Evolutionary conservation across 1,140 invertebrate genomes (phyloP), one percentile per base, ranked within the genome.

Genomic region (Hormaphis cornu): DNA sequence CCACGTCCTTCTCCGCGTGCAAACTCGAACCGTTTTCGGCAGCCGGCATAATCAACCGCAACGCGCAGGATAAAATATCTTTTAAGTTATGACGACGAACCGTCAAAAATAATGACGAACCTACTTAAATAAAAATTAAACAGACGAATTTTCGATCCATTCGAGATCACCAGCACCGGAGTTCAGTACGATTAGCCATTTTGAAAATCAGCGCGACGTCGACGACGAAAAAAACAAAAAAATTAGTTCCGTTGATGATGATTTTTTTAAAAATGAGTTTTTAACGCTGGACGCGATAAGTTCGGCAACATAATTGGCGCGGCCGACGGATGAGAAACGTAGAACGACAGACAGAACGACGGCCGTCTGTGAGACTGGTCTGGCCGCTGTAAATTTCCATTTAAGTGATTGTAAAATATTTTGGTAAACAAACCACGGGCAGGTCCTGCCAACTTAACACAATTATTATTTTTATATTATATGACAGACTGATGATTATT

Each of bases 21-120:
- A 58, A 24, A 48, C 70, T 73, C 14, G 72, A 72, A 16, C 66
- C 69, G 35, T 59, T 63, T 70, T 75, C 74, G 14, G 69, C 69
- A 22, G 73, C 71, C 28, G 73, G 73, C 74, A 75, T 74, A 59
- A 63, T 70, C 52, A 28, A 48, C n/a, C n/a, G n/a, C n/a, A n/a
- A n/a, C n/a, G n/a, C n/a, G n/a, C n/a, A n/a, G 30, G 5, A 33
- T 30, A 52, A 14, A 30, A 1, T 53, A 33, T 18, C 8, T 0
- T 54, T 20, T 1, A n/a, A n/a, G n/a, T n/a, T n/a, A n/a, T n/a
- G n/a, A n/a, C n/a, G n/a, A 54, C 1, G 5, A 35, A 20, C 9
- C 7, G 18, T 6, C 10, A 14, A 35, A 35, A 54, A 54, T 14
- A 20, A 22, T 35, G 18, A 18, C 12, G 1, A n/a, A 33, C 4